These are phyloP conservation scores for Scaeva pyrastri DNA, from an alignment of 2,888 invertebrate genomes.

Conservation along the genomic window DNA sequence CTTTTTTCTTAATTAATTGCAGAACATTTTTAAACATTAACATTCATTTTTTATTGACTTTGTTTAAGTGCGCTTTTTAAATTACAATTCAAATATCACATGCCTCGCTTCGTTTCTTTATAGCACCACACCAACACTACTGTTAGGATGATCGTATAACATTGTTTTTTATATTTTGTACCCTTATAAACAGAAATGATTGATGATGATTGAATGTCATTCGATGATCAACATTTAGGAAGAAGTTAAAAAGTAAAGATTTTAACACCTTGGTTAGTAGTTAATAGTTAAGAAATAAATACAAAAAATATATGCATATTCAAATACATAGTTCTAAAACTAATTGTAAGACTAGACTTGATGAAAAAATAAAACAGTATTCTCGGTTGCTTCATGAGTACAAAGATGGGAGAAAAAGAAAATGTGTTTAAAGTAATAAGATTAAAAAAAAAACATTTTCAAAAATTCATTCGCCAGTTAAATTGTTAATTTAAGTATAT, in stretches of 20 bases:
- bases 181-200: conserved; percentile 29
- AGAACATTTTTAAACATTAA: not conserved
- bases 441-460: conserved; percentile 26
- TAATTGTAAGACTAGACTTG: conserved; percentile 61
- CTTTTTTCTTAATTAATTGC: not conserved
- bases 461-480: conserved; percentile 41
- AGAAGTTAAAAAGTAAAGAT: conserved; percentile 12
- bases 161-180: not conserved
- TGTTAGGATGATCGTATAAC: conserved; percentile 1
- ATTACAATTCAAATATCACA: conserved; percentile 31
- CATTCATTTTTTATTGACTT: not conserved
- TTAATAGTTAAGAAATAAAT: conserved; percentile 24
- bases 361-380: conserved; percentile 33
- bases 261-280: conserved; percentile 16
- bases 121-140: conserved; percentile 39
- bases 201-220: conserved; percentile 40
- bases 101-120: conserved; percentile 54
- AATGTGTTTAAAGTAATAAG: conserved; percentile 1
- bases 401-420: not conserved
- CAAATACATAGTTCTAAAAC: conserved; percentile 23
- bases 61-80: not conserved
- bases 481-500: conserved; percentile 12
- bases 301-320: conserved; percentile 15
- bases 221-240: conserved; percentile 1
- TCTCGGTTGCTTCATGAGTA: conserved; percentile 32